Evolutionary conservation across 2,888 invertebrate species (phyloP).

Genomic region (Rhimphoctona megacephalus): DNA sequence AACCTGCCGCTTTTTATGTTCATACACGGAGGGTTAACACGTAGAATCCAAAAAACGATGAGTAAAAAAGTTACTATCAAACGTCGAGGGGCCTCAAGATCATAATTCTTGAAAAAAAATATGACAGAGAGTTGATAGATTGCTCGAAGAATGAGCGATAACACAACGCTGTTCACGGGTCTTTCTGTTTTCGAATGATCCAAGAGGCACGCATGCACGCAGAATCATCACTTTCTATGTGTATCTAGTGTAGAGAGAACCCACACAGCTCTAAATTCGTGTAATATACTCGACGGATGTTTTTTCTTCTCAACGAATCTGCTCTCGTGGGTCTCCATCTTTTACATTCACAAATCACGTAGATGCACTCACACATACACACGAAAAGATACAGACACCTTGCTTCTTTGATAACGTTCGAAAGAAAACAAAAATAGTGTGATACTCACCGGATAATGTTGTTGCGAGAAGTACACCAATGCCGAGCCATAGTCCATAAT

Average conservation of each 20-base stretch:
- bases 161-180: not conserved
- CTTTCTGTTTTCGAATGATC: not conserved
- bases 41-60: not conserved
- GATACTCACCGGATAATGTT: slow-evolving; percentile 80
- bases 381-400: not conserved
- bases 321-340: slow-evolving; percentile 38
- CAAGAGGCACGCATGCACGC: not conserved
- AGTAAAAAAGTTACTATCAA: not conserved
- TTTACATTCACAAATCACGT: slow-evolving; percentile 9
- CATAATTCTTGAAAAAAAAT: slow-evolving; percentile 2
- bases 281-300: not conserved
- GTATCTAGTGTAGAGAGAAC: not conserved
- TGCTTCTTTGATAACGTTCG: not conserved
- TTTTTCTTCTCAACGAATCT: not conserved
- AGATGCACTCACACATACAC: not conserved
- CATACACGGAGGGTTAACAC: not conserved
- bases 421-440: not conserved
- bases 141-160: slow-evolving; percentile 15
- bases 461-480: slow-evolving; percentile 78
- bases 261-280: not conserved
- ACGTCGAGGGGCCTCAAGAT: slow-evolving; percentile 15
- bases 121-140: slow-evolving; percentile 19
- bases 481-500: slow-evolving; percentile 80
- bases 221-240: slow-evolving; percentile 16
- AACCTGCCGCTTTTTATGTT: not conserved